Evolutionary conservation across 1,140 invertebrate species (phyloP), one percentile per base, ranked within the genome.

Genomic region (Pemphigus obesinymphae): DNA sequence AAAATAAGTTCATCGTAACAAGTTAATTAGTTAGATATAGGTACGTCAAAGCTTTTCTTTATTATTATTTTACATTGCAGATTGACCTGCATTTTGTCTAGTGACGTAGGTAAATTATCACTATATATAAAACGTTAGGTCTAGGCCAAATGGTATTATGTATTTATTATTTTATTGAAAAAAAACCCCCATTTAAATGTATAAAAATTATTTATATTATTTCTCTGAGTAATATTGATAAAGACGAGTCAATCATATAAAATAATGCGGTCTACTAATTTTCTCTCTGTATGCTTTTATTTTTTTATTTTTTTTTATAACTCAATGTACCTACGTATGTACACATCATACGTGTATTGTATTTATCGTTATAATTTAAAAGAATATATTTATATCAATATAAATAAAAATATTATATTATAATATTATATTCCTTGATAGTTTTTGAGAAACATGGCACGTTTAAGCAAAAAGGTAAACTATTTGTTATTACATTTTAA

Each of bases 101-200:
- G 40, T 70, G 68, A 70, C 68, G 68, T 45, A 70, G 68, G 68
- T 70, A 29, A 15, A 70, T 7, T 43, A 70, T 70, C 23, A 7
- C 37, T 29, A 70, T 43, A 70, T 29, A 70, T 43, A 70, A 70
- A 70, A 29, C 68, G 40, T 70, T 40, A 43, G n/a, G 40, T 70
- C 68, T 70, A 45, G 40, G 68, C 37, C 68, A 70, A 70, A 70
- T 45, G 68, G 26, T 45, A 45, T 43, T 43, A 26, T 0, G 37
- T n/a, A 40, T 70, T 29, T 17, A 8, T 20, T 45, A 1, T 26
- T 58, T 58, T 29, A 10, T 29, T 29, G 10, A 68, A 37, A 17
- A 61, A 43, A 70, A 40, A n/a, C n/a, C n/a, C n/a, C 3, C 13
- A 43, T 70, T 70, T 70, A 45, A 68, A n/a, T 70, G 26, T 70